Evolutionary conservation across 1,140 invertebrate genomes (phyloP).

Genomic region (Bombyx mori): ASM3026992v2 NC_085114.1:4926001-4926500

Average conservation of each 20-base stretch:
- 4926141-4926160: slow-evolving; percentile 1
- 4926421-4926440: slow-evolving; percentile 30
- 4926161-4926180: too few species aligned
- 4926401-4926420: slow-evolving; percentile 31
- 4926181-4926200: too few species aligned
- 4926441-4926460: slow-evolving; percentile 22
- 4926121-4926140: slow-evolving; percentile 23
- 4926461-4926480: slow-evolving; percentile 1
- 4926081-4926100: slow-evolving; percentile 34
- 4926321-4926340: too few species aligned
- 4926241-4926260: slow-evolving; percentile 32
- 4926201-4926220: too few species aligned
- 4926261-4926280: slow-evolving; percentile 30
- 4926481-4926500: too few species aligned
- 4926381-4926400: not conserved
- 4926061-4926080: slow-evolving; percentile 25
- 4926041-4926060: slow-evolving; percentile 12
- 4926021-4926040: slow-evolving; percentile 29
- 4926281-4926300: slow-evolving; percentile 23
- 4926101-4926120: slow-evolving; percentile 30
- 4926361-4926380: too few species aligned
- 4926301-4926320: slow-evolving; percentile 1
- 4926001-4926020: not conserved
- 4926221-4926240: not conserved
- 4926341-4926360: too few species aligned